Conservation (phyloP, 2,888 invertebrate species). For the Hirtodrosophila trivittata region DNA sequence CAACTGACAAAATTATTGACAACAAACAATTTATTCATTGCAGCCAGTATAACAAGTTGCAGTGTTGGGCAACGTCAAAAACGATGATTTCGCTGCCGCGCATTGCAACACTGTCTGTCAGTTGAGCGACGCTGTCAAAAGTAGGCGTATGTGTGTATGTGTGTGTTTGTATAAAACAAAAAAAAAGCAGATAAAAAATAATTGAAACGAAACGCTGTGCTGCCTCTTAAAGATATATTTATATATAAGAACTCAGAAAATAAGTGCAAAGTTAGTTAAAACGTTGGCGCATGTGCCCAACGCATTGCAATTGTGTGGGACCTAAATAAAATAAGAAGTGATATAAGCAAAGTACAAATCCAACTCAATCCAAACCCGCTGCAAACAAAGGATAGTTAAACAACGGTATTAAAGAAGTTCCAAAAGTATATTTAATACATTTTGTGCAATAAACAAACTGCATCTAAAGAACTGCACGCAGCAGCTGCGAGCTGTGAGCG, state of each 20-base stretch:
- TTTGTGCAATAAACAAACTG: slow-evolving; percentile 16
- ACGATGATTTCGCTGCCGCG: slow-evolving; percentile 13
- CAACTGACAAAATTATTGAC: slow-evolving; percentile 12
- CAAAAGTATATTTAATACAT: slow-evolving; percentile 12
- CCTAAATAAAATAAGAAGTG: slow-evolving; percentile 47
- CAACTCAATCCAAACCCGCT: slow-evolving; percentile 18
- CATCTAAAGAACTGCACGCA: slow-evolving; percentile 24
- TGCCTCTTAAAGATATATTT: slow-evolving; percentile 51
- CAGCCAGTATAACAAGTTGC: slow-evolving; percentile 30
- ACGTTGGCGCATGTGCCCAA: slow-evolving; percentile 32
- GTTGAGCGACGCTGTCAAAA: slow-evolving; percentile 56
- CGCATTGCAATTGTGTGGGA: slow-evolving; percentile 34
- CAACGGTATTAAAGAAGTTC: slow-evolving; percentile 64
- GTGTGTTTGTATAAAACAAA: slow-evolving; percentile 60
- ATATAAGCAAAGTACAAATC: slow-evolving; percentile 70
- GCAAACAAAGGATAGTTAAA: slow-evolving; percentile 69
- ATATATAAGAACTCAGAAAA: slow-evolving; percentile 41
- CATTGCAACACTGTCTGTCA: slow-evolving; percentile 56
- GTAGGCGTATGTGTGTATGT: slow-evolving; percentile 53
- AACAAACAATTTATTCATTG: slow-evolving; percentile 57
- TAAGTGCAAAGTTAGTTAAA: slow-evolving; percentile 36
- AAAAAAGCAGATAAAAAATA: slow-evolving; percentile 59
- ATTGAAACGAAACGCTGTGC: slow-evolving; percentile 44
- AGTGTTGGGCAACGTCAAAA: slow-evolving; percentile 49
- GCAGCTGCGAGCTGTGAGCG: slow-evolving; percentile 25